These are phyloP conservation scores for Zoanthus solanderi DNA, from an alignment of 92 coral and sea anemone species.

Conservation along the genomic window DNA sequence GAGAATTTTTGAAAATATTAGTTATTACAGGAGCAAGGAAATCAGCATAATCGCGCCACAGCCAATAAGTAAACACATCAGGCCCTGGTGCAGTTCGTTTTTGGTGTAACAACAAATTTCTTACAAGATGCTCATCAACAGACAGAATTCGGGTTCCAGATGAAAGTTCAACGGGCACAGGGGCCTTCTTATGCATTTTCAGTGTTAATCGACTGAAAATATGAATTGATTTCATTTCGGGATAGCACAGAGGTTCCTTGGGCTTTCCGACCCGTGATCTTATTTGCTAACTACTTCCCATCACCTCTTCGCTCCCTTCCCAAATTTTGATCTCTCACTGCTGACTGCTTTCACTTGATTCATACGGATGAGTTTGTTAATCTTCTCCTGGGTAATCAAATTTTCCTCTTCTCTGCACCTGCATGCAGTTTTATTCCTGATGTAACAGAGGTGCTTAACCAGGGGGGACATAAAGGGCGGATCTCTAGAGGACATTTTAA, in stretches of 20 bases:
- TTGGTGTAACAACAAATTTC: background rate
- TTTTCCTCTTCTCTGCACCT: no score
- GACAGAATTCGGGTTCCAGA: slow-evolving; percentile 41
- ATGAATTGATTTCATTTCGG: slow-evolving; percentile 32
- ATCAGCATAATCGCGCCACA: background rate
- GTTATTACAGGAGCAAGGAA: no score
- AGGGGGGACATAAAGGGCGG: no score
- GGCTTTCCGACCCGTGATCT: background rate
- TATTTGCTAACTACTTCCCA: slow-evolving; percentile 53
- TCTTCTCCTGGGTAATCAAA: no score
- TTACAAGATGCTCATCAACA: background rate
- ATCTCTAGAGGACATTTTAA: no score
- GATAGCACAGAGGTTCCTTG: slow-evolving; percentile 53
- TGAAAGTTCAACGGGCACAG: background rate
- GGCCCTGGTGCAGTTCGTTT: background rate
- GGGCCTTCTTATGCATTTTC: slow-evolving; percentile 50
- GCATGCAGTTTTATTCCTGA: no score
- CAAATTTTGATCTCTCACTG: no score
- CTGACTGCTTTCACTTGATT: no score
- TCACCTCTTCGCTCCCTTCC: slow-evolving; percentile 17
- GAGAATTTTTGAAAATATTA: background rate
- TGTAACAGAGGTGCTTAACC: no score
- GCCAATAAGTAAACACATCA: background rate
- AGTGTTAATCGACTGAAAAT: slow-evolving; percentile 44
- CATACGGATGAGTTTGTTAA: no score